A percentile compares a stretch with the other conserved stretches of the same genome.
phyloP scores from a whole-genome alignment of 2,113 vertebrate genomes.

The Leucosticte australis region DNA sequence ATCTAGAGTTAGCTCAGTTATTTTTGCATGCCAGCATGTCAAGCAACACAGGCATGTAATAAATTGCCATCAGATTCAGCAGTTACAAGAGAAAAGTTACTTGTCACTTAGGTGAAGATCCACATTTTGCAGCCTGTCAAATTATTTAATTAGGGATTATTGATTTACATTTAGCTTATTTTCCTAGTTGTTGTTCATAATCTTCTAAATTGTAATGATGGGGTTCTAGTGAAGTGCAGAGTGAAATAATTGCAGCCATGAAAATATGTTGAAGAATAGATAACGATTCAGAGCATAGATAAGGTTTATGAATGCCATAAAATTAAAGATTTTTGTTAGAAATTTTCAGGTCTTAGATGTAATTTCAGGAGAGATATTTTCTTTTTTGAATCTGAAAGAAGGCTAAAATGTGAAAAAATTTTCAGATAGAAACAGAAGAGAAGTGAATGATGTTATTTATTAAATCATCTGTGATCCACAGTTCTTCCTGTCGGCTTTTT shows the following conservation, averaged over 20 bases:
- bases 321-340: background rate
- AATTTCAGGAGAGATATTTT: background rate
- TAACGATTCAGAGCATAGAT: background rate
- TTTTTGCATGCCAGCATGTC: background rate
- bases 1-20: background rate
- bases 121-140: background rate
- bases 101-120: background rate
- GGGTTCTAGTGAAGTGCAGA: background rate
- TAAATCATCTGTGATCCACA: background rate
- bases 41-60: background rate
- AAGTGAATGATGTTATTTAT: background rate
- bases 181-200: background rate
- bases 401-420: background rate
- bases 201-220: background rate
- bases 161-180: background rate
- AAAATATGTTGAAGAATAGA: background rate
- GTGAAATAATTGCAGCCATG: background rate
- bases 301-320: background rate
- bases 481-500: background rate
- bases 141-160: background rate
- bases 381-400: background rate
- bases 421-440: background rate
- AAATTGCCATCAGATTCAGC: background rate
- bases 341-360: background rate
- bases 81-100: background rate